These are phyloP conservation scores for Podiceps cristatus DNA, from an alignment of 2,113 vertebrate species.

Conservation along the genomic window DNA sequence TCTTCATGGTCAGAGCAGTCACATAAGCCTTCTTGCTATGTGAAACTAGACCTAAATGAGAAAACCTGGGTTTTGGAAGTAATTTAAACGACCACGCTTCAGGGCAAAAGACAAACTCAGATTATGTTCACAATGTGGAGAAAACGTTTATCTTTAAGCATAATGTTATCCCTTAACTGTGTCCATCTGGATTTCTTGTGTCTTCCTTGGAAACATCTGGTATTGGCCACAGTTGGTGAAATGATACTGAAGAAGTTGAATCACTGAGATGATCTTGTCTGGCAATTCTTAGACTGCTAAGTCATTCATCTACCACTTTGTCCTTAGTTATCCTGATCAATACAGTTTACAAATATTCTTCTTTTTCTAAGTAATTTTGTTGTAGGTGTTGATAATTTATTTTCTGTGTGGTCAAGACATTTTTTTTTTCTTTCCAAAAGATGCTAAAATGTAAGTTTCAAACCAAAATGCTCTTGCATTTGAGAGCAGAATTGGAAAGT, in stretches of 20 bases:
- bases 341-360: background rate
- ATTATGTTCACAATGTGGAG: background rate
- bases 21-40: background rate
- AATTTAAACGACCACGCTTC: background rate
- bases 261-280: background rate
- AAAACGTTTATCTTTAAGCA: background rate
- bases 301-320: background rate
- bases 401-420: background rate
- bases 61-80: slow-evolving; percentile 26
- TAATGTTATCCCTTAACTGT: background rate
- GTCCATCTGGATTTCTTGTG: slow-evolving; percentile 29
- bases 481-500: background rate
- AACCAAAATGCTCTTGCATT: background rate
- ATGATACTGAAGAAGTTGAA: background rate
- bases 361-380: background rate
- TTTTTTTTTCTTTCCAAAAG: background rate
- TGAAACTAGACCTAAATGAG: slow-evolving; percentile 5
- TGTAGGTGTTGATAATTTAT: background rate
- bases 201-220: background rate
- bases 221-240: background rate
- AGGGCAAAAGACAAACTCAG: background rate
- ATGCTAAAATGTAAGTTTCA: background rate
- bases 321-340: background rate
- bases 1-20: background rate
- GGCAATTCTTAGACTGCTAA: background rate